Percentiles rank a stretch among this genome's conserved stretches.
phyloP scores from a whole-genome alignment of 2,797 vertebrate species.

The Coendou prehensilis region DNA sequence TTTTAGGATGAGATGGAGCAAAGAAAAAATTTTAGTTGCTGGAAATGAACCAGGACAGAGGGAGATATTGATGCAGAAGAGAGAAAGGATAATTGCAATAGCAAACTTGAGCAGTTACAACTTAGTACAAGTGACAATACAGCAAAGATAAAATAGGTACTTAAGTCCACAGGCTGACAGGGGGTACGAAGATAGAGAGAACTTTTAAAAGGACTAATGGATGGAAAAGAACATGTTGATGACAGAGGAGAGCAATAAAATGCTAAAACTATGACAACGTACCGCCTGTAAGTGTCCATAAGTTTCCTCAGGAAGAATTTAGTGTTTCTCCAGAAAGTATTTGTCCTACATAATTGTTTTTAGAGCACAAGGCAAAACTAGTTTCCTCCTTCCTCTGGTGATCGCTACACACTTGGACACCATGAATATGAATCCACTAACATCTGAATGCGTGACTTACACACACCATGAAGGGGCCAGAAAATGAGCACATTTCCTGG shows the following conservation, averaged over 20 bases:
- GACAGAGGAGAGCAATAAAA: not conserved
- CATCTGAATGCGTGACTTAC: not conserved
- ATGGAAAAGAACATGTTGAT: not conserved
- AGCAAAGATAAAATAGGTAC: not conserved
- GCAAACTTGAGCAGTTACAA: not conserved
- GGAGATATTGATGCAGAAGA: not conserved
- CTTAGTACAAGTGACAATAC: not conserved
- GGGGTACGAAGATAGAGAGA: not conserved
- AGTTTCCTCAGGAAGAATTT: not conserved
- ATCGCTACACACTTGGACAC: not conserved
- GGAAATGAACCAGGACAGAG: not conserved
- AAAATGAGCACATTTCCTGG: not conserved
- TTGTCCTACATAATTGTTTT: slow-evolving; percentile 41
- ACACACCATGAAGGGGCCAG: not conserved
- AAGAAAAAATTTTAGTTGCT: not conserved
- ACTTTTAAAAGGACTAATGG: not conserved
- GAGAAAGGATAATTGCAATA: not conserved
- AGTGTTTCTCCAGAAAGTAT: slow-evolving; percentile 10
- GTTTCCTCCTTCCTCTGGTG: not conserved
- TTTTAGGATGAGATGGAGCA: not conserved
- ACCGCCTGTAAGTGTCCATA: not conserved
- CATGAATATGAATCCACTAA: not conserved
- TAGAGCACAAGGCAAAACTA: slow-evolving; percentile 15
- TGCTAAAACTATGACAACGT: not conserved
- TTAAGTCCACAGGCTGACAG: not conserved